phyloP scores from a whole-genome alignment of 2,113 vertebrate genomes.

The Rissa tridactyla region DNA sequence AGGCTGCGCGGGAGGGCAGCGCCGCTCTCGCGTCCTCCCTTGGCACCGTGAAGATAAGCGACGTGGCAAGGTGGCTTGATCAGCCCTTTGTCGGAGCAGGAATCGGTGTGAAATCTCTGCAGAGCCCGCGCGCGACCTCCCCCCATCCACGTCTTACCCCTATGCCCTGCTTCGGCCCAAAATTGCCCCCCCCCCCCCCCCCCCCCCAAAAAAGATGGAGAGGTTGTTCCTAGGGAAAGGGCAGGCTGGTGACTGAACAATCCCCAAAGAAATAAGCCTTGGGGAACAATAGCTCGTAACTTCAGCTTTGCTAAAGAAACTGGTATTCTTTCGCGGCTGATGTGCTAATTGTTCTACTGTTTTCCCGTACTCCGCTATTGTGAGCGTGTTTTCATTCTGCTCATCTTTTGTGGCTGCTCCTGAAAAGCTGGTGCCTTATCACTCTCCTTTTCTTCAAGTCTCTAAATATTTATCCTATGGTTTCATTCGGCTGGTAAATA shows the following conservation, averaged over 20 bases:
- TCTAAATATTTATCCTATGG: slow-evolving; percentile 13
- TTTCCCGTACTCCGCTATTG: background rate
- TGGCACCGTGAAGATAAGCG: background rate
- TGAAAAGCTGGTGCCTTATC: background rate
- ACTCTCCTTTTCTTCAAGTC: background rate
- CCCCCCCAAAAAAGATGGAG: background rate
- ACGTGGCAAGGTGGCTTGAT: rapidly evolving
- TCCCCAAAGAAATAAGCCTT: background rate
- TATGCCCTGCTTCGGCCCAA: background rate
- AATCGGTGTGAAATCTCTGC: background rate
- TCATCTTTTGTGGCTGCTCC: background rate
- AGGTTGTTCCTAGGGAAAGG: background rate
- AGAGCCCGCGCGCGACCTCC: rapidly evolving
- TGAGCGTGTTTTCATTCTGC: background rate
- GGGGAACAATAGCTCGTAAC: background rate
- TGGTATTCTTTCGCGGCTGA: background rate
- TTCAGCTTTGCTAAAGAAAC: background rate
- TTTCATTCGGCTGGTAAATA: background rate
- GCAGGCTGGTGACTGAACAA: background rate
- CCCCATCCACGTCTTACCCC: rapidly evolving
- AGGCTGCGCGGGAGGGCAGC: too few relatives aligned
- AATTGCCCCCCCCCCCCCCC: too few relatives aligned
- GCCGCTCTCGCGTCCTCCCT: rapidly evolving
- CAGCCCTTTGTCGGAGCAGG: background rate
- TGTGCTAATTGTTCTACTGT: background rate